Base-by-base conservation (phyloP, 2,797 vertebrate species). In the Huso huso region DNA sequence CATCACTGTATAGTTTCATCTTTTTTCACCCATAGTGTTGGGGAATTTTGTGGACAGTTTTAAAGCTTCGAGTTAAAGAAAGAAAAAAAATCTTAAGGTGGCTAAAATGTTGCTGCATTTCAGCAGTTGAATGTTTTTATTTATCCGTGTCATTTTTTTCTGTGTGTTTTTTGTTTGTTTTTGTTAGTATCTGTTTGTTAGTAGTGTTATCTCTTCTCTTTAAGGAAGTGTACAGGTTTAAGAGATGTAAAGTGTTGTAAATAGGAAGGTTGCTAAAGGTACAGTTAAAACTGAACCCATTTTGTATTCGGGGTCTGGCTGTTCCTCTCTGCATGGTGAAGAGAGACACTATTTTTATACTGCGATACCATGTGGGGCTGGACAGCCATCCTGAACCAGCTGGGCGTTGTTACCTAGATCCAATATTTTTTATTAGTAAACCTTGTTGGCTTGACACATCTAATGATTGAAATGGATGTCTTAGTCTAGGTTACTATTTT, bases 291-390 rank as follows among this genome's bases (percentile, higher is more conserved):
- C 75, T 70, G 74, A 74, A 76, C 79, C 80, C 77, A 60, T 77
- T 78, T 80, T 80, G 81, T 72, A 74, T 78, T 82, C 79, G 72
- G 84, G 82, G 74, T 78, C 70, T 79, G 79, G 78, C 71, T 67
- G 74, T 77, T 83, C 82, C 80, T 81, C 79, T 83, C 84, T 81
- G 81, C 80, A 80, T 87, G 84, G 84, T 77, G 71, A 82, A 87
- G 81, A 83, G 82, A 90, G 81, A 90, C 84, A 77, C 74, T 89
- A 89, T 92, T 90, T 91, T 90, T 90, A 81, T 91, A 90, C 72
- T 76, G 78, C 10, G 81, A 75, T 81, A 78, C 83, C 82, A 78
- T 78, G 82, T 71, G 73, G 83, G 81, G 86, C 75, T 74, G 79
- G 81, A 81, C 74, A 48, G 70, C 82, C 79, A 78, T 77, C 82